Conservation (phyloP, 2,888 invertebrate species). For the Dorcus hopei region DNA sequence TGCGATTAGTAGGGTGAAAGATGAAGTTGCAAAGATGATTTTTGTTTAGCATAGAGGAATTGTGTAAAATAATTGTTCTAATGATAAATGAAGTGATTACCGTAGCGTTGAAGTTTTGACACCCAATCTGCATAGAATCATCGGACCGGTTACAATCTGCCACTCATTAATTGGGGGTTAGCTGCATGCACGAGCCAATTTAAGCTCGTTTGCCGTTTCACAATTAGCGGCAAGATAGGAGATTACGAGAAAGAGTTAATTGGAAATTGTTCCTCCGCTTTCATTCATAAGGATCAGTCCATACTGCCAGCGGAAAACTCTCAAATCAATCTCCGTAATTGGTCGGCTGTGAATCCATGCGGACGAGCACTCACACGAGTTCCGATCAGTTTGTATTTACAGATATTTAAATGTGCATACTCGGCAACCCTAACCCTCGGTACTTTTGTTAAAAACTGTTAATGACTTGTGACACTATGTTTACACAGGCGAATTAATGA, state of each 20-base stretch:
- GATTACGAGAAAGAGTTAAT: conserved; percentile 47
- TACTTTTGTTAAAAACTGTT: conserved; percentile 43
- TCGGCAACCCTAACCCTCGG: conserved; percentile 20
- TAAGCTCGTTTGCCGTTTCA: conserved; percentile 37
- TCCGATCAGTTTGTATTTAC: conserved; percentile 31
- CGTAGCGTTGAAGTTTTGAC: conserved; percentile 32
- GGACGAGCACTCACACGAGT: conserved; percentile 35
- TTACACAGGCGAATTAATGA: conserved; percentile 44
- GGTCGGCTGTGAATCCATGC: conserved; percentile 32
- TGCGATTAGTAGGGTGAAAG: conserved; percentile 32
- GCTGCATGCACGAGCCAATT: conserved; percentile 42
- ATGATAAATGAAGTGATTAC: conserved; percentile 28
- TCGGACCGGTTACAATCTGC: conserved; percentile 35
- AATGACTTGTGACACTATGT: conserved; percentile 43
- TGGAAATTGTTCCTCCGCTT: conserved; percentile 41
- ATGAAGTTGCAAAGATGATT: conserved; percentile 24
- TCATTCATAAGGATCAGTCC: conserved; percentile 12
- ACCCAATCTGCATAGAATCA: conserved; percentile 38
- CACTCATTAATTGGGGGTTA: conserved; percentile 42
- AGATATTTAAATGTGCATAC: conserved; percentile 36
- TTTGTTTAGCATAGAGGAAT: conserved; percentile 14
- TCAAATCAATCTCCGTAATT: conserved; percentile 37
- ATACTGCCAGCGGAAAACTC: conserved; percentile 32
- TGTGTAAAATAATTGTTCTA: conserved; percentile 19
- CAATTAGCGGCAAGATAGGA: conserved; percentile 43